phyloP scores from a whole-genome alignment of 2,113 vertebrate genomes.

The Thermophis baileyi region DNA sequence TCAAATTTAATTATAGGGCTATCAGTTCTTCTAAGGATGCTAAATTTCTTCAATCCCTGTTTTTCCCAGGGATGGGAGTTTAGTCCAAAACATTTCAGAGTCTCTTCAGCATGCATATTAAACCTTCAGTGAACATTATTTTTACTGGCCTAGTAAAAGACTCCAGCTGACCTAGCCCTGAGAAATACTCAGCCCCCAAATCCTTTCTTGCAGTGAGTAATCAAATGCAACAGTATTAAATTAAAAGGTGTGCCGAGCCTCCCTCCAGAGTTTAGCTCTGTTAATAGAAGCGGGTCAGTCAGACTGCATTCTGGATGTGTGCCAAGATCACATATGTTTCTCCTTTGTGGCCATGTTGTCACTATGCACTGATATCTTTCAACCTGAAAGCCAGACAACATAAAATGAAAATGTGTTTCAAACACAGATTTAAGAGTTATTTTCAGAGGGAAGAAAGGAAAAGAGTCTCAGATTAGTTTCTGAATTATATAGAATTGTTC shows the following conservation, averaged over 20 bases:
- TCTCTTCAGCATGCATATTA: background rate
- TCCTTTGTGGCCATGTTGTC: background rate
- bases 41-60: background rate
- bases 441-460: background rate
- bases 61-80: background rate
- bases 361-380: background rate
- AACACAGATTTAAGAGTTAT: background rate
- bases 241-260: conserved; percentile 1
- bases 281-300: background rate
- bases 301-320: background rate
- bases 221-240: conserved; percentile 29
- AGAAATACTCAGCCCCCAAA: conserved; percentile 6
- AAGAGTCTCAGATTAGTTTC: background rate
- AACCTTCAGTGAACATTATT: background rate
- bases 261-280: background rate
- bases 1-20: background rate
- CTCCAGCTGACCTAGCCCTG: background rate
- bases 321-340: conserved; percentile 15
- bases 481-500: background rate
- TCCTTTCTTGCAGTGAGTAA: background rate
- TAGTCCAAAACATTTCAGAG: background rate
- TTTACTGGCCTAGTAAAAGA: background rate
- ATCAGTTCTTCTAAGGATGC: background rate
- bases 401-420: background rate
- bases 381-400: background rate